Conservation (phyloP, 2,888 invertebrate species). For the Tenodera sinensis region DNA sequence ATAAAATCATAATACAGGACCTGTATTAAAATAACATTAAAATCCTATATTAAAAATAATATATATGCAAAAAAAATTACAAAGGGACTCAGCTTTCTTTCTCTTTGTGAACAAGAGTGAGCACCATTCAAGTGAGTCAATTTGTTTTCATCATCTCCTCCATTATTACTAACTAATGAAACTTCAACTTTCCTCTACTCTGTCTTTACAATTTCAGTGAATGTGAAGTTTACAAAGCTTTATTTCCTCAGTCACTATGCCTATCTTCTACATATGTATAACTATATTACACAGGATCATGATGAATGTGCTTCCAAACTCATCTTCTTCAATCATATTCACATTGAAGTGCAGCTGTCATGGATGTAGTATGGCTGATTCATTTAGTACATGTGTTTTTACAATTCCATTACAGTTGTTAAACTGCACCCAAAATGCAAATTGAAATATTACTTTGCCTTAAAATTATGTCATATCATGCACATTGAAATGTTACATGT, state of each 20-base stretch:
- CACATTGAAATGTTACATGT: neutral
- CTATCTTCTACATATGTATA: neutral
- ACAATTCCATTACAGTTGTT: slow-evolving; percentile 32
- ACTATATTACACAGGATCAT: neutral
- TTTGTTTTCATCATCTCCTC: neutral
- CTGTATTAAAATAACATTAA: neutral
- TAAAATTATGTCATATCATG: neutral
- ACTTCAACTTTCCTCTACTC: neutral
- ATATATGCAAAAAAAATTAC: neutral
- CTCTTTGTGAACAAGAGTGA: neutral
- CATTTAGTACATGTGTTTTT: slow-evolving; percentile 9
- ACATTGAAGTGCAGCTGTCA: neutral
- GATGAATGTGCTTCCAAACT: neutral
- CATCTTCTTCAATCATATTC: neutral
- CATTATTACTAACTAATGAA: neutral
- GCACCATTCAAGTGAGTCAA: neutral
- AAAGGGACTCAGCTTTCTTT: neutral
- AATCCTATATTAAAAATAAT: too few species aligned
- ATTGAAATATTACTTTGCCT: neutral
- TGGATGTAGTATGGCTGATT: neutral
- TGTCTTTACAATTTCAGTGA: neutral
- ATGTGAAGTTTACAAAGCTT: neutral
- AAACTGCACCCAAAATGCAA: slow-evolving; percentile 29
- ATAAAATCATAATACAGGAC: neutral
- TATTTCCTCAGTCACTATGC: neutral